phyloP scores from a whole-genome alignment of 2,797 vertebrate species.

The Liasis olivaceus region DNA sequence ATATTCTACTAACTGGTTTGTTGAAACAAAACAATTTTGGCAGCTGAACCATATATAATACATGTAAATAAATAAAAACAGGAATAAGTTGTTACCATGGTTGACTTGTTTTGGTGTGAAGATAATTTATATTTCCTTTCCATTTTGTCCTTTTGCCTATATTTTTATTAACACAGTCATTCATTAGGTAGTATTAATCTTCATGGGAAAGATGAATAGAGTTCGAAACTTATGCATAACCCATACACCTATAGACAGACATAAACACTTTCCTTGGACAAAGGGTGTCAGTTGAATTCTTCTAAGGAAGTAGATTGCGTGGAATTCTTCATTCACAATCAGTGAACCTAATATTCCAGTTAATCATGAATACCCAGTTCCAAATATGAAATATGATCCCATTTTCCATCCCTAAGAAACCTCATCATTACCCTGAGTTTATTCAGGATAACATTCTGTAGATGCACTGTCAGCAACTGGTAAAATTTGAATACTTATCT shows the following conservation, averaged over 20 bases:
- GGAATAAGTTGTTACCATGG: no score
- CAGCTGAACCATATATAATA: no score
- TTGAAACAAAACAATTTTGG: no score
- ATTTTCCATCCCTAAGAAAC: neutral
- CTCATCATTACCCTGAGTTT: neutral
- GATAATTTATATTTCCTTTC: neutral
- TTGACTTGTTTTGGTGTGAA: neutral
- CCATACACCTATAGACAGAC: no score
- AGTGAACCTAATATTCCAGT: constrained; percentile 7
- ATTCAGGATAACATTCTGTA: rapidly evolving
- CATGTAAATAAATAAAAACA: no score
- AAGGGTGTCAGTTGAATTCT: constrained; percentile 79
- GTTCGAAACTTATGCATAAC: no score
- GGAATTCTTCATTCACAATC: constrained; percentile 69
- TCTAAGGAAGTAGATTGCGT: constrained; percentile 67
- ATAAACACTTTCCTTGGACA: neutral
- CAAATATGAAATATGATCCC: constrained; percentile 1
- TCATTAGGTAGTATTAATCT: no score
- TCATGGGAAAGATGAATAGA: no score
- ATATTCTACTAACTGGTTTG: no score
- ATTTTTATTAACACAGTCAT: no score
- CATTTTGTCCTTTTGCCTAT: no score
- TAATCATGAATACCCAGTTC: neutral
- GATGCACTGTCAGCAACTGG: neutral
- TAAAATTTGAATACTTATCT: neutral